These are phyloP conservation scores for Phyllostomus discolor DNA, from an alignment of 2,113 vertebrate species.

Conservation along the genomic window DNA sequence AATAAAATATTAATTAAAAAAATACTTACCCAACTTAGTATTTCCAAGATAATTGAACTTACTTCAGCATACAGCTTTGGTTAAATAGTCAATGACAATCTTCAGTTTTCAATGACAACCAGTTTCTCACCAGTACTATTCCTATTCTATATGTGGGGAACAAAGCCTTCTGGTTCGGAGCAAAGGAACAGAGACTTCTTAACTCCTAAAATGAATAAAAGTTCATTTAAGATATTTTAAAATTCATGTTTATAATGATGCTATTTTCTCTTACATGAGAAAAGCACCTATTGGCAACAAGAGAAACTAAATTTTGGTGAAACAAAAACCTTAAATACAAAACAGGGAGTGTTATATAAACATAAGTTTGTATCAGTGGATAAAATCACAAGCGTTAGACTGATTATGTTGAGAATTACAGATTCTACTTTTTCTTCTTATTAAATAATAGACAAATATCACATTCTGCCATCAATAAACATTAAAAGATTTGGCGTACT, in stretches of 20 bases:
- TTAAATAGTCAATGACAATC: not conserved
- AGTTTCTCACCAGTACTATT: not conserved
- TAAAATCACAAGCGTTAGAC: not conserved
- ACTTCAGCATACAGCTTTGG: not conserved
- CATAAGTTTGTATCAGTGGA: not conserved
- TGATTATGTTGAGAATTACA: not conserved
- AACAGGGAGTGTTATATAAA: not conserved
- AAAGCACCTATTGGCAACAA: not conserved
- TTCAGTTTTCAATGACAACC: not conserved
- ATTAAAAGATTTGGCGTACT: not conserved
- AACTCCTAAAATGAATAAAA: slow-evolving; percentile 57
- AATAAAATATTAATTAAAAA: not conserved
- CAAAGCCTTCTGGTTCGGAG: slow-evolving; percentile 28
- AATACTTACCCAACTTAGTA: slow-evolving; percentile 51
- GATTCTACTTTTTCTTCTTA: slow-evolving; percentile 15
- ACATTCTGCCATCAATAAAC: not conserved
- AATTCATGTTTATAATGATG: not conserved
- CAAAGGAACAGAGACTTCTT: slow-evolving; percentile 35
- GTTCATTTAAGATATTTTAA: slow-evolving; percentile 23
- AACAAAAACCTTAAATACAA: slow-evolving; percentile 15
- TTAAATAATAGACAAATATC: not conserved
- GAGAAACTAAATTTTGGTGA: slow-evolving; percentile 31
- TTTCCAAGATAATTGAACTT: slow-evolving; percentile 31
- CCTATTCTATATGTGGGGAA: not conserved
- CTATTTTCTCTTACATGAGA: not conserved